These are phyloP conservation scores for Dryobates pubescens DNA, from an alignment of 2,797 vertebrate genomes.

Conservation along the genomic window DNA sequence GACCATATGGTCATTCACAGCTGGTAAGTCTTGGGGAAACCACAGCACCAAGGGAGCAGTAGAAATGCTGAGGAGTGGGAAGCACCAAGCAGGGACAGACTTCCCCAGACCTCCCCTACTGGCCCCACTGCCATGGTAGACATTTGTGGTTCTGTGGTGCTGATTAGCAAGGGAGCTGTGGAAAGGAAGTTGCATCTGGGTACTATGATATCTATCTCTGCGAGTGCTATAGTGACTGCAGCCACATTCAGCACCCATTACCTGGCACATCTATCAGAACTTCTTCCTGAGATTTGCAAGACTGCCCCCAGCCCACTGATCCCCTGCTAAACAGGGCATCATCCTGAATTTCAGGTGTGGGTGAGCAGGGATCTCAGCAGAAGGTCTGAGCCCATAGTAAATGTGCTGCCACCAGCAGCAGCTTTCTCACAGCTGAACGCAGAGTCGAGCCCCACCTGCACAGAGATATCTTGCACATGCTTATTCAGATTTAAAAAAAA, in stretches of 20 bases:
- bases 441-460: accelerated
- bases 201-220: neutral
- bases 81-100: accelerated
- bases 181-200: neutral
- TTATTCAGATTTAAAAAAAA: accelerated
- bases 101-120: neutral
- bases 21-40: neutral
- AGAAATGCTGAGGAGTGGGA: neutral
- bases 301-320: accelerated
- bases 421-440: accelerated
- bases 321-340: accelerated
- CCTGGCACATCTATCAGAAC: neutral
- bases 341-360: accelerated
- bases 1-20: neutral
- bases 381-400: neutral
- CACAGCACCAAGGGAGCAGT: no score
- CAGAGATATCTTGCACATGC: neutral
- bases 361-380: accelerated
- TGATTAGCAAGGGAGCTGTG: neutral
- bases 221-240: neutral
- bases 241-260: accelerated
- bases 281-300: neutral
- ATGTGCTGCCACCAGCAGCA: accelerated
- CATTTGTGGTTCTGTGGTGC: accelerated
- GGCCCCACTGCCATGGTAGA: neutral